Base-by-base conservation (phyloP, 2,797 vertebrate species). In the Hippopotamyrus pictus region DNA sequence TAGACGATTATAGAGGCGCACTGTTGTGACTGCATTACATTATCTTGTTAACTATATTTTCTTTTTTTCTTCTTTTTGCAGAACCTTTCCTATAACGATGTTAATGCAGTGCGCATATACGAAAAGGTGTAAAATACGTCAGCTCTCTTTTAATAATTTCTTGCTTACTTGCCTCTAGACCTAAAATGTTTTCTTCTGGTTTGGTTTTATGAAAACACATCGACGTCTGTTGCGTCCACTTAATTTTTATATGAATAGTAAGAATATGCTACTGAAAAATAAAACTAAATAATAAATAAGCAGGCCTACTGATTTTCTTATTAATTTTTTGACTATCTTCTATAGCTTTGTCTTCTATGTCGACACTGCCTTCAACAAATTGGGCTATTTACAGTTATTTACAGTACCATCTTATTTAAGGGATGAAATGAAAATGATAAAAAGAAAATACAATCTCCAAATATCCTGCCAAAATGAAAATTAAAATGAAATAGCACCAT, bases 51-150 rank as follows among this genome's bases (percentile, higher is more conserved):
- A 89, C 14, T 69, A 51, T 54, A 9, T 88, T 88, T 46, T 73
- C 41, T 5, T 37, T 1, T 88, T 50, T 44, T 90, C 84, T 91
- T 69, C 89, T 85, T 87, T 93, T 93, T 88, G 79, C 96, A 99
- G 98, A 98, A 97, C 87, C 95, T 99, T 90, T 96, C 94, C 65
- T 98, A 96, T 91, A 97, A 97, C 83, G 97, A 97, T 37, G 95
- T 97, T 91, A 94, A 97, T 93, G 97, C 98, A 0, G 95, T 98
- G 89, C 98, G 98, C 88, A 97, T 97, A 1, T 99, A 99, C 62
- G 98, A 99, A 93, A 99, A 98, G 94, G 98, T 97, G 1, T 99
- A 97, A 95, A 87, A 88, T 82, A 33, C 44, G 54, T n/a, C 57
- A 22, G 25, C 25, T 87, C 50, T 86, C 25, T 19, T 57, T 87